These are phyloP conservation scores for Xanthorhoe designata DNA, from an alignment of 2,888 invertebrate genomes.

Conservation along the genomic window DNA sequence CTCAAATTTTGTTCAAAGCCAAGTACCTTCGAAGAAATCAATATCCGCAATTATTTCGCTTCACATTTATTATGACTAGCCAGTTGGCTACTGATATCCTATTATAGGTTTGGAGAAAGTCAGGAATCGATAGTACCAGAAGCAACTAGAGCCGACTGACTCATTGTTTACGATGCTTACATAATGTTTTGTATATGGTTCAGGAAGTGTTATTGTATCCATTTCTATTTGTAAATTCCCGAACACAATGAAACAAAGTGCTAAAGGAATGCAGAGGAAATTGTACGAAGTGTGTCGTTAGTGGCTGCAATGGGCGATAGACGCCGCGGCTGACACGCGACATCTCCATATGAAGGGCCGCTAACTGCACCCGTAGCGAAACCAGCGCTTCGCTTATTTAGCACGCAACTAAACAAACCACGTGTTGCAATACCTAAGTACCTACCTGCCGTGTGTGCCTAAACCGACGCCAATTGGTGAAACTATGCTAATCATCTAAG, in stretches of 20 bases:
- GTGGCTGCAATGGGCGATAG: constrained; percentile 35
- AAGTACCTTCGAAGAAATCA: constrained; percentile 21
- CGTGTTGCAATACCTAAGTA: constrained; percentile 62
- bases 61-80: constrained; percentile 48
- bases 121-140: constrained; percentile 49
- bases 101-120: constrained; percentile 62
- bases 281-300: constrained; percentile 65
- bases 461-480: constrained; percentile 73
- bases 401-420: constrained; percentile 69
- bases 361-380: constrained; percentile 74
- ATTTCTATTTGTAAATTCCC: constrained; percentile 21
- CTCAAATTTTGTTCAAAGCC: background rate
- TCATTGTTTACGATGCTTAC: constrained; percentile 52
- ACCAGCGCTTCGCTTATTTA: constrained; percentile 71
- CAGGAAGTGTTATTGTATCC: constrained; percentile 23
- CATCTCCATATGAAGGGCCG: constrained; percentile 72
- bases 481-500: constrained; percentile 62
- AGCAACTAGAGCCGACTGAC: constrained; percentile 42
- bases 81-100: constrained; percentile 46
- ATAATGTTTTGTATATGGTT: constrained; percentile 20
- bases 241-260: constrained; percentile 31
- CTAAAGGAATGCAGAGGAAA: constrained; percentile 61
- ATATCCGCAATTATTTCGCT: constrained; percentile 45
- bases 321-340: constrained; percentile 49
- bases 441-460: constrained; percentile 50